phyloP scores from a whole-genome alignment of 2,797 vertebrate species.

The Paratrypauchen microcephalus region DNA sequence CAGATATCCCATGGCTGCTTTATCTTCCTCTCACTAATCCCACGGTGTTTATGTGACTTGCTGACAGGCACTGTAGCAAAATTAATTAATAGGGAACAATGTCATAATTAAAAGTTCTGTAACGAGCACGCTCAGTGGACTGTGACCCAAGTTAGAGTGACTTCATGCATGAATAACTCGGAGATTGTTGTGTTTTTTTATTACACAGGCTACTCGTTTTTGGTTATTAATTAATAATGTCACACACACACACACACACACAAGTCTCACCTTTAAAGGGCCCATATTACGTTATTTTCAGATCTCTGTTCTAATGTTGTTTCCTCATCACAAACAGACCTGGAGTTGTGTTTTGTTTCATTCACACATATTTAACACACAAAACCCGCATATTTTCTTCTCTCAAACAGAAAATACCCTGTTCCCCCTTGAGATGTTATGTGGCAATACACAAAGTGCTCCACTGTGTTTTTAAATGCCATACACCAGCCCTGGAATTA shows the following conservation, averaged over 20 bases:
- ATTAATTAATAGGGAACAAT: conserved; percentile 30
- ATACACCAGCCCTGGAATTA: too few species aligned
- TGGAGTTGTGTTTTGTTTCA: too few species aligned
- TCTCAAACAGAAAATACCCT: too few species aligned
- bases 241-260: neutral
- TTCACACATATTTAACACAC: too few species aligned
- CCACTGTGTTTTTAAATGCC: too few species aligned
- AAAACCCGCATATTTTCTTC: too few species aligned
- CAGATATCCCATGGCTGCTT: neutral
- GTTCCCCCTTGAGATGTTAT: too few species aligned
- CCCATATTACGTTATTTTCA: too few species aligned
- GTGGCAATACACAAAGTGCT: too few species aligned
- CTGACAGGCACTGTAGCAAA: conserved; percentile 8
- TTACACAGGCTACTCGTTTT: neutral
- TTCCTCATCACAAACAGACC: too few species aligned
- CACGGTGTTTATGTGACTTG: neutral
- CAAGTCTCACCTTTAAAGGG: too few species aligned
- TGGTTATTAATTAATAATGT: conserved; percentile 1
- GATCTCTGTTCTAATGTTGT: too few species aligned
- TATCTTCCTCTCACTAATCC: neutral
- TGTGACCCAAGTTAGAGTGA: neutral
- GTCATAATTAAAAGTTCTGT: conserved; percentile 15
- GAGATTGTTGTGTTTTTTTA: neutral
- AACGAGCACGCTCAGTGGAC: conserved; percentile 18
- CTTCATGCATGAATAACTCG: conserved; percentile 1